Evolutionary conservation across 1,140 invertebrate species (phyloP).

Genomic region (Pseudomyrmex concolor): DNA sequence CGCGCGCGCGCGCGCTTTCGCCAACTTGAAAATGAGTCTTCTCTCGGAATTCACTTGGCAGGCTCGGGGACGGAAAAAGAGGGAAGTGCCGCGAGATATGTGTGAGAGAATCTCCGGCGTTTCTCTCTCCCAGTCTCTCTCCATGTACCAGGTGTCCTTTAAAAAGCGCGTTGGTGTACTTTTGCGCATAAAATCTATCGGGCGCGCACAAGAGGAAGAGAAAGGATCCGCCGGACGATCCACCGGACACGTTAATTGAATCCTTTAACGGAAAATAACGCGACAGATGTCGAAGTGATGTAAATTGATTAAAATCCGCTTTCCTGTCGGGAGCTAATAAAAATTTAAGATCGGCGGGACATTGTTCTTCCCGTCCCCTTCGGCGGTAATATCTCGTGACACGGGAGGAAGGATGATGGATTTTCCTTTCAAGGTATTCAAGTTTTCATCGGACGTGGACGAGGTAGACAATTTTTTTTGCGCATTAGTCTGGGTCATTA

Average conservation of each 20-base stretch:
- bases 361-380: not conserved
- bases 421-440: conserved; percentile 6
- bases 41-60: conserved; percentile 46
- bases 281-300: not conserved
- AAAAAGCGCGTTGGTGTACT: not conserved
- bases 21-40: conserved; percentile 56
- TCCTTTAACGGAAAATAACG: too few species aligned
- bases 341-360: not conserved
- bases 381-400: not conserved
- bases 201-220: not conserved
- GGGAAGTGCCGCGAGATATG: conserved; percentile 24
- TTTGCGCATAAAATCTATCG: conserved; percentile 27
- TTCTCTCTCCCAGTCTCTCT: not conserved
- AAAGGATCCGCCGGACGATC: not conserved
- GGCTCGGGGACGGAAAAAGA: conserved; percentile 36
- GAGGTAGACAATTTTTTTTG: conserved; percentile 31
- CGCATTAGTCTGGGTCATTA: conserved; percentile 39
- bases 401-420: not conserved
- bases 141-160: not conserved
- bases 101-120: not conserved
- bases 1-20: conserved; percentile 15
- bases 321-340: not conserved
- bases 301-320: conserved; percentile 49
- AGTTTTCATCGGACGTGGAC: conserved; percentile 12
- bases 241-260: too few species aligned